Evolutionary conservation across 2,797 vertebrate genomes (phyloP), one percentile per base, ranked within the genome.

Genomic region (Coranthus polyacanthus): DNA sequence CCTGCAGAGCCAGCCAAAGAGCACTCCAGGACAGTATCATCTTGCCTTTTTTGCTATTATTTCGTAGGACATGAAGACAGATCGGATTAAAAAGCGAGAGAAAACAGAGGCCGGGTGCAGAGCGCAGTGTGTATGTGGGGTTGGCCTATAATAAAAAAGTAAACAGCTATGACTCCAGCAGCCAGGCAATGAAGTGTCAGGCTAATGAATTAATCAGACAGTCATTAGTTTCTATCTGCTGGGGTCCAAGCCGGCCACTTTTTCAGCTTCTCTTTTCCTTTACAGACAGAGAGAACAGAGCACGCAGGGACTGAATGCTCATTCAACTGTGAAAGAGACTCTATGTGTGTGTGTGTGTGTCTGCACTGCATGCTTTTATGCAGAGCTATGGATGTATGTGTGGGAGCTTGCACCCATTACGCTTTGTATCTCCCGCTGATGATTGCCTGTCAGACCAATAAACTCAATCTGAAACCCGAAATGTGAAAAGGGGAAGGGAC

Each of bases 131-230:
- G 53, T 45, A 62, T 54, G 68, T 6, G 39, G 58, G 68, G 70
- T 59, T 47, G 44, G 57, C 45, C 72, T 57, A 56, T 70, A 77
- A 79, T 78, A 76, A 82, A 89, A 87, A 87, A 85, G 73, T 72
- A 90, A 92, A 90, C 84, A 84, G 49, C 83, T 50, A 77, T 38
- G 81, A 82, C 63, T 87, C 66, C 53, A 37, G 70, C 64, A 68
- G 82, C 54, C 52, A 29, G 62, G 77, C 75, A 86, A 70, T 75
- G 79, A 74, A 83, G 80, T 81, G 81, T 84, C 68, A 75, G 75
- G 59, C 78, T 92, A 89, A 94, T 92, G 86, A 92, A 92, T 89
- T 91, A 92, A 94, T 93, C 91, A 93, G 75, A 81, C 78, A 75
- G 78, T 92, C 89, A 90, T 92, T 91, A 91, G 88, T 88, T 91